Percentiles rank a stretch among this genome's conserved stretches.
Evolutionary conservation across 2,113 vertebrate genomes (phyloP).

Genomic region (Aythya baeri): DNA sequence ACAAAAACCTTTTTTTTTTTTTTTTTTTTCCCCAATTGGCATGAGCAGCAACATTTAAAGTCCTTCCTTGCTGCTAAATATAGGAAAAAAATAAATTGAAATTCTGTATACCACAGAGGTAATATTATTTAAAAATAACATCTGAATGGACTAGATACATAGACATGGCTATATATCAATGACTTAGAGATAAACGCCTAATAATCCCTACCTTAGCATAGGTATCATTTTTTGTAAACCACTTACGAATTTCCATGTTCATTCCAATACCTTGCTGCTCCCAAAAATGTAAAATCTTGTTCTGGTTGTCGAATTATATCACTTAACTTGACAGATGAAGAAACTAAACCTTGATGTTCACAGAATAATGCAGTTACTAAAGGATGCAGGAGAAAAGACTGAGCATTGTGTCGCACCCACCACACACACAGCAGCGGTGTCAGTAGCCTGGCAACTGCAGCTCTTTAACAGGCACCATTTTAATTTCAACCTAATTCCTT

Average conservation of each 20-base stretch:
- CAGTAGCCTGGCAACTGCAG: constrained; percentile 77
- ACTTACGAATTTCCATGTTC: constrained; percentile 56
- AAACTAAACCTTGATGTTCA: constrained; percentile 26
- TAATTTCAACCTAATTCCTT: constrained; percentile 1
- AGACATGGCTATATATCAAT: not conserved
- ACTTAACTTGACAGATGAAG: constrained; percentile 35
- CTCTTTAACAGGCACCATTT: constrained; percentile 55
- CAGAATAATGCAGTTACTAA: constrained; percentile 49
- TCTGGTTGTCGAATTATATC: constrained; percentile 18
- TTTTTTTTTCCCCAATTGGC: not conserved
- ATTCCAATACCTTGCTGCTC: constrained; percentile 35
- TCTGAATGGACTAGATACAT: not conserved
- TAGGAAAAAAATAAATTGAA: not conserved
- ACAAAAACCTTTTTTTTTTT: not conserved
- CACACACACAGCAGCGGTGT: not conserved
- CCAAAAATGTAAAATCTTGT: not conserved
- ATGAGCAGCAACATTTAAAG: constrained; percentile 8
- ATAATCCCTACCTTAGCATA: constrained; percentile 58
- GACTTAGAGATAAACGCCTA: not conserved
- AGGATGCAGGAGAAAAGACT: constrained; percentile 35
- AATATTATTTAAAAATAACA: not conserved
- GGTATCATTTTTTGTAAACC: constrained; percentile 42
- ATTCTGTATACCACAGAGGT: not conserved
- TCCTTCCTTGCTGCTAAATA: constrained; percentile 31
- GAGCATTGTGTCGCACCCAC: constrained; percentile 23